A percentile compares a stretch with the other conserved stretches of the same genome.
These are phyloP conservation scores for Polydrusus pterygomalis DNA, from an alignment of 2,888 invertebrate species.

Conservation along the genomic window DNA sequence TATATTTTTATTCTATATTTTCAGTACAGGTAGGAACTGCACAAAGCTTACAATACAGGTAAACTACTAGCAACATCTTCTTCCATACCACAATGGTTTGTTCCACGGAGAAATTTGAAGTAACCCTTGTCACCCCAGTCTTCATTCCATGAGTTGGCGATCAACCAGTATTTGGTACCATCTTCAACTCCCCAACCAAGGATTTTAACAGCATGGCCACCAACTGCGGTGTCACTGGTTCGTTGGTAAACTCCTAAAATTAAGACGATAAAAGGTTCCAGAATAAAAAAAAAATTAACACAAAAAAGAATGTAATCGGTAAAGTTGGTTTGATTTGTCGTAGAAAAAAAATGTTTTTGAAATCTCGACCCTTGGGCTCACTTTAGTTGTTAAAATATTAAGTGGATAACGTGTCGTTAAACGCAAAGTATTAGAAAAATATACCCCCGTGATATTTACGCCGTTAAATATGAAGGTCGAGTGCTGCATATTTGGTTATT, in stretches of 20 bases:
- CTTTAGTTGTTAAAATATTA: too few species aligned
- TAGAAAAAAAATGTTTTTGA: too few species aligned
- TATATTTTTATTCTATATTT: not conserved
- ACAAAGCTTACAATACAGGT: constrained; percentile 30
- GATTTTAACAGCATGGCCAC: constrained; percentile 91
- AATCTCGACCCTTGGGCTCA: too few species aligned
- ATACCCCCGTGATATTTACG: too few species aligned
- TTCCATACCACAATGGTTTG: constrained; percentile 86
- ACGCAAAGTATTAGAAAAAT: too few species aligned
- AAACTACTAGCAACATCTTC: constrained; percentile 77
- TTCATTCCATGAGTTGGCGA: constrained; percentile 94
- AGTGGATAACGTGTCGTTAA: too few species aligned
- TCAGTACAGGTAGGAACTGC: not conserved
- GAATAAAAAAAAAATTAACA: too few species aligned
- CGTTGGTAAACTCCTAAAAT: constrained; percentile 82
- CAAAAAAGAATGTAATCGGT: too few species aligned
- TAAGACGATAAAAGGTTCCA: not conserved
- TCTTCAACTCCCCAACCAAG: constrained; percentile 91
- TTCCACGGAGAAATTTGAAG: constrained; percentile 90
- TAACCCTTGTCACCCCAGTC: constrained; percentile 94
- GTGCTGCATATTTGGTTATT: too few species aligned
- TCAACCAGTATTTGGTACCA: constrained; percentile 88
- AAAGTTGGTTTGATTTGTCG: too few species aligned
- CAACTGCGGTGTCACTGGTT: constrained; percentile 80
- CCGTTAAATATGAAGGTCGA: too few species aligned